A percentile compares a stretch with the other conserved stretches of the same genome.
Evolutionary conservation across 2,888 invertebrate species (phyloP).

Genomic region (Eristalinus sepulchralis): DNA sequence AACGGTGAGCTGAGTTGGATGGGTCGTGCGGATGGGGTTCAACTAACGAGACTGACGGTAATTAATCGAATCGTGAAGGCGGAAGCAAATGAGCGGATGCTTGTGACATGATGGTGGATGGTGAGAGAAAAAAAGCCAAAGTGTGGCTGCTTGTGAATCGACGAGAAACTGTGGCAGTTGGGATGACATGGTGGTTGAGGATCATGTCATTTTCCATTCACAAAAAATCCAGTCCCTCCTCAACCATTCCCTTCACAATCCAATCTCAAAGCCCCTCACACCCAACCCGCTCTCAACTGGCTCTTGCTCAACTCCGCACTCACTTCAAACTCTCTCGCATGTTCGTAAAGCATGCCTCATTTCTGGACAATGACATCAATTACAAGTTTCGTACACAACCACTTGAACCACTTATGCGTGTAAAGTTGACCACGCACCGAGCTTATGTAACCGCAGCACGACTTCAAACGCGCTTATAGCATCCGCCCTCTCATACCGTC

Average conservation of each 20-base stretch:
- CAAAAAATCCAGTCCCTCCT: background rate
- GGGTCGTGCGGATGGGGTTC: background rate
- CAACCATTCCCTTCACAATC: background rate
- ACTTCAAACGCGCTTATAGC: slow-evolving; percentile 19
- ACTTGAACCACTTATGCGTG: slow-evolving; percentile 35
- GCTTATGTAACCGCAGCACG: slow-evolving; percentile 47
- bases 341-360: slow-evolving; percentile 40
- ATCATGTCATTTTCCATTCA: too few species aligned
- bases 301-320: background rate
- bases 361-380: slow-evolving; percentile 31
- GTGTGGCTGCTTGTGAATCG: too few species aligned
- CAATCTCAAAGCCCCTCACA: background rate
- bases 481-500: slow-evolving; percentile 13
- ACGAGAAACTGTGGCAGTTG: too few species aligned
- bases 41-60: background rate
- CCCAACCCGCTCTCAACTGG: background rate
- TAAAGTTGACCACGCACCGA: slow-evolving; percentile 31
- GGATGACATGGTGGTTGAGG: too few species aligned
- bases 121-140: too few species aligned
- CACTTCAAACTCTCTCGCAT: slow-evolving; percentile 41
- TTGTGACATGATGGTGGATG: background rate
- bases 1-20: background rate
- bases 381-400: slow-evolving; percentile 23
- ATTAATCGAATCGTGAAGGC: background rate
- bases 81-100: background rate